These are phyloP conservation scores for Somateria mollissima DNA, from an alignment of 2,797 vertebrate species.

Conservation along the genomic window DNA sequence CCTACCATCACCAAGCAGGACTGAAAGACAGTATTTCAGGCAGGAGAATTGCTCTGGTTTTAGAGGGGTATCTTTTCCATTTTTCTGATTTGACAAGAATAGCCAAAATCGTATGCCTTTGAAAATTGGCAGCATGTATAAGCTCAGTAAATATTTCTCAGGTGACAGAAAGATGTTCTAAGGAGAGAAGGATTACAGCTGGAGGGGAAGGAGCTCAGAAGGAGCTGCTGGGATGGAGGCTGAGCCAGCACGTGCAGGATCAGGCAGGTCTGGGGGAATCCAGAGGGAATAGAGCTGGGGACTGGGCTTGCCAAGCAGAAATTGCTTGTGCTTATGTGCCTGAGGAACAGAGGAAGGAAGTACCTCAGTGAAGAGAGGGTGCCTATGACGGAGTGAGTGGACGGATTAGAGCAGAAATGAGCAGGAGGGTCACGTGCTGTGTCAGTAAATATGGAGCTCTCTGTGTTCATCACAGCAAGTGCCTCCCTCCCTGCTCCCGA, in stretches of 20 bases:
- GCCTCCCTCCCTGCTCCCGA: not conserved
- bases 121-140: not conserved
- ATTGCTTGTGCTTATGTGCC: not conserved
- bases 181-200: not conserved
- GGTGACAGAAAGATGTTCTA: not conserved
- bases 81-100: not conserved
- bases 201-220: not conserved
- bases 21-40: not conserved
- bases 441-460: not conserved
- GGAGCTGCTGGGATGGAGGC: not conserved
- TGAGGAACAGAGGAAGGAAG: not conserved
- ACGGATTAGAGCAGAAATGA: not conserved
- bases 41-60: not conserved
- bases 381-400: not conserved
- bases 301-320: not conserved
- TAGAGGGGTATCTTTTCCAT: not conserved
- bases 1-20: not conserved
- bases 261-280: not conserved
- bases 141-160: not conserved
- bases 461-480: not conserved
- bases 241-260: accelerated
- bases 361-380: not conserved
- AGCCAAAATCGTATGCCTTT: not conserved
- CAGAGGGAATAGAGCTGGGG: not conserved
- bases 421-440: not conserved